Evolutionary conservation across 2,797 vertebrate genomes (phyloP), one percentile per base, ranked within the genome.

Genomic region (Leptodactylus fallax): DNA sequence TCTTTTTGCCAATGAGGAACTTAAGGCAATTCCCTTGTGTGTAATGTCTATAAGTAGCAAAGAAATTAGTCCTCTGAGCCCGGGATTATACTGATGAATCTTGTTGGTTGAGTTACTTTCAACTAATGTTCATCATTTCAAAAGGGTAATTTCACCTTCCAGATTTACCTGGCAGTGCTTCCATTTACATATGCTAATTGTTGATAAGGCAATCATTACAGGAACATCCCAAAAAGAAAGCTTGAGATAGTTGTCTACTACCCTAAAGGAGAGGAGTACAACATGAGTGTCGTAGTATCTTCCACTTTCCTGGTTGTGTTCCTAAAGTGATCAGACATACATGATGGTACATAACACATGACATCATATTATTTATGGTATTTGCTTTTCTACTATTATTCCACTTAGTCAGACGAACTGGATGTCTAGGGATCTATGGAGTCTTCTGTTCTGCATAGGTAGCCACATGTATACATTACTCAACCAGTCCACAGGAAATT

Each of bases 61-160:
- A n/a, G 36, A 63, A 81, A 81, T 81, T n/a, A 81, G 58, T 49
- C 79, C 45, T 81, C 23, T 3, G 79, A 81, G 79, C 19, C 60
- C n/a, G 12, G 79, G 45, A 65, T 47, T 47, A 63, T 65, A 63
- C 58, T 81, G 58, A 81, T 81, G 58, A 47, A 63, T 65, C 36
- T 81, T 81, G 58, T 81, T 81, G 79, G 58, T 81, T 81, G 79
- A 81, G 79, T 81, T 81, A 63, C 60, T 81, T 81, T 49, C 21
- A 65, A 63, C 58, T 81, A 81, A 81, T 65, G 45, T 81, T 81
- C 79, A 36, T 65, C 79, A 63, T 47, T 49, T 65, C 36, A n/a
- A 65, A 81, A 81, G 79, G 79, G 58, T 81, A 81, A 81, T 81
- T 65, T 81, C 60, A 81, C 79, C 79, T 81, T 81, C 36, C 60